Percentiles rank a stretch among this genome's conserved stretches.
Evolutionary conservation across 92 coral and sea anemone genomes (phyloP).

Genomic region (Nematostella vectensis): DNA sequence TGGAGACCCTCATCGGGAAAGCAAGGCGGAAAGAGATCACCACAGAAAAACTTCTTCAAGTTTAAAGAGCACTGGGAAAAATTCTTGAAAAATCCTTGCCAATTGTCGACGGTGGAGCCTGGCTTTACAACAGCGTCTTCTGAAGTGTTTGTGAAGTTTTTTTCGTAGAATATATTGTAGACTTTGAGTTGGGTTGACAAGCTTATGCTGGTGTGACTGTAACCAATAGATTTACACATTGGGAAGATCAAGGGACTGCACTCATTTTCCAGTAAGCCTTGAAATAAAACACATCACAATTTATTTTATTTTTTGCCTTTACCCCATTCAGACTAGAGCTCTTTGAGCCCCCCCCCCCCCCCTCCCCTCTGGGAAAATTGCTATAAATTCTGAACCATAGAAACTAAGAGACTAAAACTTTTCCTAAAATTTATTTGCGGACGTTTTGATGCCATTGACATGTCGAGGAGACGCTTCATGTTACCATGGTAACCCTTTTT

Average conservation of each 20-base stretch:
- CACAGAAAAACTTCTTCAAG: conserved; percentile 52
- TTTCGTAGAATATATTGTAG: conserved; percentile 4
- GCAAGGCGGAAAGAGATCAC: conserved; percentile 56
- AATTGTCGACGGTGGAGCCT: neutral
- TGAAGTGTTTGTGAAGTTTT: conserved; percentile 9
- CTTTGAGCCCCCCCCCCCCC: no score
- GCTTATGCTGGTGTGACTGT: conserved; percentile 29
- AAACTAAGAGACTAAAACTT: no score
- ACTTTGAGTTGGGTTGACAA: conserved; percentile 9
- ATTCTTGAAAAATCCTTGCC: conserved; percentile 7
- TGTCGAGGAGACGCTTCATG: no score
- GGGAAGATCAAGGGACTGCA: conserved; percentile 50
- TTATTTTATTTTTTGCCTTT: no score
- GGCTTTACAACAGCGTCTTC: neutral
- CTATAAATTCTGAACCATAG: no score
- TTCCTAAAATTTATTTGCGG: no score
- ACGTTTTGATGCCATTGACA: no score
- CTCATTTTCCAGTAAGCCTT: conserved; percentile 27
- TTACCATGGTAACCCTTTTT: no score
- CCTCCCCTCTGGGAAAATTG: no score
- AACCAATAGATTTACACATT: conserved; percentile 39
- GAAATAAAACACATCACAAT: neutral
- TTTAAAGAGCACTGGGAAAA: conserved; percentile 30
- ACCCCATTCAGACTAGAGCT: no score
- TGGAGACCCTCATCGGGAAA: conserved; percentile 39